A percentile compares a stretch with the other conserved stretches of the same genome.
These are phyloP conservation scores for Microcaecilia unicolor DNA, from an alignment of 2,797 vertebrate genomes.

Conservation along the genomic window DNA sequence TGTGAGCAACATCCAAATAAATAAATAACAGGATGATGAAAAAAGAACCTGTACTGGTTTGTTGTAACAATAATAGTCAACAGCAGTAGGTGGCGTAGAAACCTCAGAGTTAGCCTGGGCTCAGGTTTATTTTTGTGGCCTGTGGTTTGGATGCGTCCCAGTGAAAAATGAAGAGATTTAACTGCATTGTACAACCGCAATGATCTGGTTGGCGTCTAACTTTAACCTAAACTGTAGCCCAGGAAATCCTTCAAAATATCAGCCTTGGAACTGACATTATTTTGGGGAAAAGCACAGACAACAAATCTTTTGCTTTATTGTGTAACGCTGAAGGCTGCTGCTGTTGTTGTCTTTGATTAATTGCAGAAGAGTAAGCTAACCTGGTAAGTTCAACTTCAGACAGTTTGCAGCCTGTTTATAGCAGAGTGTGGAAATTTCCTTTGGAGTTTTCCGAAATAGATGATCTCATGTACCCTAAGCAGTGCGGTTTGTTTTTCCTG, in stretches of 20 bases:
- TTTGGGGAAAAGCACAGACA: constrained; percentile 20
- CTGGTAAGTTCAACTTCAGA: constrained; percentile 27
- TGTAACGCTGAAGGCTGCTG: constrained; percentile 38
- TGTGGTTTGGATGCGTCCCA: constrained; percentile 8
- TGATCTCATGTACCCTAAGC: constrained; percentile 7
- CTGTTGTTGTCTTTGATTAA: constrained; percentile 46
- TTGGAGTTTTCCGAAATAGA: constrained; percentile 3
- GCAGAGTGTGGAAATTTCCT: not conserved
- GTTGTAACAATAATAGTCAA: not conserved
- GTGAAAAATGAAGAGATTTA: constrained; percentile 17
- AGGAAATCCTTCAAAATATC: constrained; percentile 36
- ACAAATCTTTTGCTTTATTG: constrained; percentile 45
- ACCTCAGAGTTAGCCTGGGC: too few relatives aligned
- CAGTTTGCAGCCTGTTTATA: constrained; percentile 29
- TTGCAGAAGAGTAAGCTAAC: constrained; percentile 37
- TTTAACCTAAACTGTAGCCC: constrained; percentile 37
- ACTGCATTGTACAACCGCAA: constrained; percentile 27
- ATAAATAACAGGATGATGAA: too few relatives aligned
- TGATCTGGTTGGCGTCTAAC: constrained; percentile 22
- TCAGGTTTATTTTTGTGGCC: constrained; percentile 20
- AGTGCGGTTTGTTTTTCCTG: not conserved
- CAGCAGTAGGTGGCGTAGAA: constrained; percentile 37
- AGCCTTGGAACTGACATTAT: constrained; percentile 31
- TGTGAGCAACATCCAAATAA: too few relatives aligned
- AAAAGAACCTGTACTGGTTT: too few relatives aligned